Base-by-base conservation (phyloP, 2,888 invertebrate species). In the Ophraella communa region DNA sequence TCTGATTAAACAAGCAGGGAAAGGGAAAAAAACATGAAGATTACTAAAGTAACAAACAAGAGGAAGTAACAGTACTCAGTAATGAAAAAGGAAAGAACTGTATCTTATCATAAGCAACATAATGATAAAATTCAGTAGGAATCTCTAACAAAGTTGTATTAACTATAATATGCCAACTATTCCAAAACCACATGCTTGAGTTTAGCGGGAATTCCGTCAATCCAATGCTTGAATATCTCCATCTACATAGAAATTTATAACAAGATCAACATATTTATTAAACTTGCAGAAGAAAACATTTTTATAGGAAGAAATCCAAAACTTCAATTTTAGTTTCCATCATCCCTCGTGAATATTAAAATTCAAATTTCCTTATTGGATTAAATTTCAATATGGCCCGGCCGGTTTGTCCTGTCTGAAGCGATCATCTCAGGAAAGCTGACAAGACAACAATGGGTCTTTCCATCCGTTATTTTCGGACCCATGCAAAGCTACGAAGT, bases 391-490 rank as follows among this genome's bases (percentile, higher is more conserved):
- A 77, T 77, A 76, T 73, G 74, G 73, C 74, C 75, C 73, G 64
- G 70, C 56, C 64, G 67, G 69, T 61, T 69, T 45, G 64, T 69
- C 65, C 67, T 65, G 70, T 70, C 70, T 70, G 69, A n/a, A n/a
- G 70, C 62, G n/a, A 11, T 64, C 65, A 72, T 71, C 65, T 65
- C 70, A 67, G 73, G 71, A 70, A 68, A 68, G 69, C 74, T 76
- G 78, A 77, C 76, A 76, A 77, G 77, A 75, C 74, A 76, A 80
- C 80, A 81, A 81, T 80, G 68, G 78, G 70, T 72, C 77, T 71
- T 76, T 74, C 78, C 79, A 78, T 75, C 79, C 80, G 80, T 79
- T 79, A 79, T 78, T 79, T n/a, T 78, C 73, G 59, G 21, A 73
- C 73, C 68, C 72, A 72, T 73, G 79, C 79, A 79, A 79, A 79